Conservation (phyloP, 2,888 invertebrate genomes). For the Hemithea aestivaria region DNA sequence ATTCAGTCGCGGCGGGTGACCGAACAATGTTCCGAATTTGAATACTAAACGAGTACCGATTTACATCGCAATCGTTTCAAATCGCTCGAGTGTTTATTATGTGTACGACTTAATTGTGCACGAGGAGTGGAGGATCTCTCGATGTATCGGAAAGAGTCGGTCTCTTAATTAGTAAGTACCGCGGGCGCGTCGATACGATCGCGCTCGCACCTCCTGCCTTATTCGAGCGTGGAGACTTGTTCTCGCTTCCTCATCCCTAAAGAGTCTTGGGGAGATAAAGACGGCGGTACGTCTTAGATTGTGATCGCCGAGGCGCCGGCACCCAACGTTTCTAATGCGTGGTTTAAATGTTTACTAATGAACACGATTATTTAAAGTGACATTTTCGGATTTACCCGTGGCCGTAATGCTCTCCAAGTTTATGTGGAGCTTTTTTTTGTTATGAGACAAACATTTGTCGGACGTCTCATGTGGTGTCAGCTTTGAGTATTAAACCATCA, state of each 20-base stretch:
- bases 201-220: constrained; percentile 62
- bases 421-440: constrained; percentile 29
- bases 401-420: constrained; percentile 36
- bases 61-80: constrained; percentile 42
- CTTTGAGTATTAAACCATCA: no score
- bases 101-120: constrained; percentile 62
- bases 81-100: constrained; percentile 50
- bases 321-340: constrained; percentile 72
- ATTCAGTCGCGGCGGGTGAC: constrained; percentile 60
- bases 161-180: constrained; percentile 73
- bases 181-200: constrained; percentile 62
- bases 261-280: constrained; percentile 34
- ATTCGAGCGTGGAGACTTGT: constrained; percentile 37
- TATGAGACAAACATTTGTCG: constrained; percentile 22
- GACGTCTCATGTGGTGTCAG: constrained; percentile 19
- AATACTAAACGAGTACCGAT: constrained; percentile 64
- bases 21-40: constrained; percentile 57
- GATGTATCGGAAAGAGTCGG: constrained; percentile 39
- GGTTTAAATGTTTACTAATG: constrained; percentile 78
- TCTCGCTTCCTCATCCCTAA: constrained; percentile 33
- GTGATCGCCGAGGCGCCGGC: constrained; percentile 69
- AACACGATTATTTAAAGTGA: constrained; percentile 77
- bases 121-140: constrained; percentile 34
- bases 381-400: constrained; percentile 69
- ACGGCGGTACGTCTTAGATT: constrained; percentile 52